Conservation (phyloP, 2,888 invertebrate genomes). For the Antheraea assamensis region DNA sequence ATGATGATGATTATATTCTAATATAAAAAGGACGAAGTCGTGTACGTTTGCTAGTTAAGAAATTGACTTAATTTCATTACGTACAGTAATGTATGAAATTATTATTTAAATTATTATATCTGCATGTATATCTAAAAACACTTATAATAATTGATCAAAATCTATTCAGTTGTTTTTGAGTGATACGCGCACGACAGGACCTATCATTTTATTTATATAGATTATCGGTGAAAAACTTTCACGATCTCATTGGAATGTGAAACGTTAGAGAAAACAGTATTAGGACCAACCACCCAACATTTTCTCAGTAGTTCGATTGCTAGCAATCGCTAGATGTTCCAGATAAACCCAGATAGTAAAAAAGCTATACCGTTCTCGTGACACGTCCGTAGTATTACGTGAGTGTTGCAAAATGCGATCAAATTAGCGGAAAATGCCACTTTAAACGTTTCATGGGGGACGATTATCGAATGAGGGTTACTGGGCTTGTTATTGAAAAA, state of each 20-base stretch:
- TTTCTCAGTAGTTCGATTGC: not conserved
- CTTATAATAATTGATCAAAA: too few species aligned
- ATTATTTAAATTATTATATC: too few species aligned
- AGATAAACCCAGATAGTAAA: not conserved
- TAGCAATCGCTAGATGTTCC: not conserved
- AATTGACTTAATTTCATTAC: too few species aligned
- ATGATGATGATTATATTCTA: too few species aligned
- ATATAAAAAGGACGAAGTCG: too few species aligned
- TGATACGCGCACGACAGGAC: too few species aligned
- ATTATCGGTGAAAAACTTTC: not conserved
- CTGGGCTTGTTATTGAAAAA: not conserved
- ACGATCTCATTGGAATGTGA: not conserved
- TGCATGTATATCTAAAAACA: too few species aligned
- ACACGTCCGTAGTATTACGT: not conserved
- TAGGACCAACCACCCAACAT: not conserved
- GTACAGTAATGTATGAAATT: too few species aligned
- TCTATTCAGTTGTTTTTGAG: too few species aligned
- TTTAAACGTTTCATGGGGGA: slow-evolving; percentile 20
- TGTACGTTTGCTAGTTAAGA: too few species aligned
- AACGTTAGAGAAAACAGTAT: not conserved
- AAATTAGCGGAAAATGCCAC: slow-evolving; percentile 45
- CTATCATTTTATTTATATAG: not conserved
- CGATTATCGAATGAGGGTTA: slow-evolving; percentile 1
- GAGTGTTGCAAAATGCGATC: slow-evolving; percentile 31
- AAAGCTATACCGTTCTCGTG: not conserved